Percentiles rank a stretch among this genome's conserved stretches.
These are phyloP conservation scores for Polia nebulosa DNA, from an alignment of 2,888 invertebrate genomes.

Conservation along the genomic window DNA sequence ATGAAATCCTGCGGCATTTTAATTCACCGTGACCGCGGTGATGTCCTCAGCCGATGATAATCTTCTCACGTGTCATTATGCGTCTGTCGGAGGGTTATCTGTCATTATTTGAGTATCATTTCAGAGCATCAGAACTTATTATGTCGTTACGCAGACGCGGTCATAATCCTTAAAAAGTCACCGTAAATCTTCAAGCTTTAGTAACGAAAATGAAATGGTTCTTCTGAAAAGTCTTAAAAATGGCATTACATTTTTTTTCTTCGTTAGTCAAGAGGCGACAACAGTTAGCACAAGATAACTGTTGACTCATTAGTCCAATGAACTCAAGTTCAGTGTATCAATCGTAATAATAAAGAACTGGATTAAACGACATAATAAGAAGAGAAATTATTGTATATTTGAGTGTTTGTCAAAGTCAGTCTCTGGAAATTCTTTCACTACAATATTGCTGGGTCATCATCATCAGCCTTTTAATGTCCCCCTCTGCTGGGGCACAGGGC, in stretches of 20 bases:
- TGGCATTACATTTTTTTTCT: background rate
- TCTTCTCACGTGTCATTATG: slow-evolving; percentile 38
- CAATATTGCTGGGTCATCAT: no score
- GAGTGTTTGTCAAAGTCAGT: no score
- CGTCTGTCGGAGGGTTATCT: slow-evolving; percentile 30
- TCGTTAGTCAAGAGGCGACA: no score
- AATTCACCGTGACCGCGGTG: slow-evolving; percentile 7
- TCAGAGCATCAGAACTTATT: slow-evolving; percentile 42
- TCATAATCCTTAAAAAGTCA: background rate
- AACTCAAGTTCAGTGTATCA: background rate
- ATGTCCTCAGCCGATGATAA: slow-evolving; percentile 34
- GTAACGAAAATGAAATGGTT: background rate
- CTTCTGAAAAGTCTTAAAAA: background rate
- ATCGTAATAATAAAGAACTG: no score
- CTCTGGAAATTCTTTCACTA: no score
- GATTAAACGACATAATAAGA: no score
- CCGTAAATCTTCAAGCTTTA: background rate
- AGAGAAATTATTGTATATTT: no score
- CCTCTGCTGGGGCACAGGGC: no score
- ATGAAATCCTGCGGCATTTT: slow-evolving; percentile 12
- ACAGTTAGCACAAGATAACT: no score
- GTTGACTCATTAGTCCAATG: background rate
- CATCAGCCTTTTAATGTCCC: no score
- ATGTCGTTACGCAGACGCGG: slow-evolving; percentile 38
- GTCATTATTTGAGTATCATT: slow-evolving; percentile 42